These are phyloP conservation scores for Phodopus roborovskii DNA, from an alignment of 2,113 vertebrate species.

Conservation along the genomic window DNA sequence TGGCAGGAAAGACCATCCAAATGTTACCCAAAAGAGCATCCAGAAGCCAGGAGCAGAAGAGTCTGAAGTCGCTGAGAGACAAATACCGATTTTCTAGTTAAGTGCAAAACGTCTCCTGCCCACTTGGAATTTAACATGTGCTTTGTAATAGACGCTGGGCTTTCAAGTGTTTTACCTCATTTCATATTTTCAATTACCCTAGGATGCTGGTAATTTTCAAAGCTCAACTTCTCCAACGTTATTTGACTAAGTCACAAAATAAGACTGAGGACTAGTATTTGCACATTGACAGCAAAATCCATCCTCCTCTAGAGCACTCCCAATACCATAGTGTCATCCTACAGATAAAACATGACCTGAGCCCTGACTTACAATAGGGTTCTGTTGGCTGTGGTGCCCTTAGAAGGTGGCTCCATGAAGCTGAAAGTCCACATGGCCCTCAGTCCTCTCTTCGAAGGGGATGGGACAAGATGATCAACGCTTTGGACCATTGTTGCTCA, in stretches of 20 bases:
- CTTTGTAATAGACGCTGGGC: too few species aligned
- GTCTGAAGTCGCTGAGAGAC: not conserved
- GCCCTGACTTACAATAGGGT: not conserved
- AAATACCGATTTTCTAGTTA: not conserved
- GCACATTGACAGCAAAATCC: not conserved
- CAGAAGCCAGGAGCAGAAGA: not conserved
- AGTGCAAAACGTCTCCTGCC: not conserved
- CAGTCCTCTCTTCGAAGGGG: not conserved
- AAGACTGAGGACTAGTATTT: not conserved
- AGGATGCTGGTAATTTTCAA: not conserved
- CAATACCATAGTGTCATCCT: not conserved
- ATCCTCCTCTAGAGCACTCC: not conserved
- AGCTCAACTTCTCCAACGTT: not conserved
- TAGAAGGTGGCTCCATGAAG: not conserved
- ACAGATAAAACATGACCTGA: not conserved
- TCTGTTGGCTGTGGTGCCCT: not conserved
- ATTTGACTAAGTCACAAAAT: slow-evolving; percentile 12
- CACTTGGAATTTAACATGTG: not conserved
- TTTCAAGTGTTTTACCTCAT: not conserved
- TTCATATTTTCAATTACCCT: slow-evolving; percentile 3
- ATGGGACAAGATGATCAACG: not conserved
- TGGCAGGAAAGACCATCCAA: not conserved
- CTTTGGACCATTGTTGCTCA: not conserved
- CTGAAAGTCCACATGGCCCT: not conserved
- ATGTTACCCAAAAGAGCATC: not conserved